phyloP scores from a whole-genome alignment of 2,113 vertebrate genomes.

The Ammospiza nelsoni region DNA sequence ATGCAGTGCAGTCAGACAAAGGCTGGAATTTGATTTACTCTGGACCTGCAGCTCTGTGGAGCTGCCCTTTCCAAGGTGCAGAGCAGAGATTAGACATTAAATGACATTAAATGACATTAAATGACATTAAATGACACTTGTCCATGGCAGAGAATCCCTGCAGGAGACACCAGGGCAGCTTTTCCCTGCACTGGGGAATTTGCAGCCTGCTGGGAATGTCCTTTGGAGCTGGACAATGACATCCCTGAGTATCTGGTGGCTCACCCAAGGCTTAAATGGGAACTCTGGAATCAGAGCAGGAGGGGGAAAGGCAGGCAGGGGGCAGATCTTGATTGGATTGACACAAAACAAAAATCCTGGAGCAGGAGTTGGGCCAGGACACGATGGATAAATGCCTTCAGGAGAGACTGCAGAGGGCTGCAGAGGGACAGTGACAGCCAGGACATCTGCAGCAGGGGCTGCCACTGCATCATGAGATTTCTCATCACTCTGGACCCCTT shows the following conservation, averaged over 20 bases:
- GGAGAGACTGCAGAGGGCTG: neutral
- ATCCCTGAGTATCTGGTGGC: neutral
- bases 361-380: neutral
- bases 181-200: neutral
- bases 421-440: neutral
- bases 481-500: neutral
- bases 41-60: neutral
- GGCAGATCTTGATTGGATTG: neutral
- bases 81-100: conserved; percentile 14
- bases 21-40: neutral
- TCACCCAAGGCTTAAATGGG: neutral
- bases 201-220: neutral
- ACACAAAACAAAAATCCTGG: neutral
- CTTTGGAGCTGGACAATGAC: neutral
- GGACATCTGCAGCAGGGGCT: neutral
- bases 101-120: neutral
- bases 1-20: neutral
- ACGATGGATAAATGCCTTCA: neutral
- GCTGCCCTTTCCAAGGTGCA: conserved; percentile 27
- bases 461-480: neutral
- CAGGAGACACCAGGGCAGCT: neutral
- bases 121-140: neutral
- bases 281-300: neutral
- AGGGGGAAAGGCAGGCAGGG: neutral
- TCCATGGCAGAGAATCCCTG: neutral